Evolutionary conservation across 1,140 invertebrate genomes (phyloP), one percentile per base, ranked within the genome.

Genomic region (Drosophila sturtevanti): DNA sequence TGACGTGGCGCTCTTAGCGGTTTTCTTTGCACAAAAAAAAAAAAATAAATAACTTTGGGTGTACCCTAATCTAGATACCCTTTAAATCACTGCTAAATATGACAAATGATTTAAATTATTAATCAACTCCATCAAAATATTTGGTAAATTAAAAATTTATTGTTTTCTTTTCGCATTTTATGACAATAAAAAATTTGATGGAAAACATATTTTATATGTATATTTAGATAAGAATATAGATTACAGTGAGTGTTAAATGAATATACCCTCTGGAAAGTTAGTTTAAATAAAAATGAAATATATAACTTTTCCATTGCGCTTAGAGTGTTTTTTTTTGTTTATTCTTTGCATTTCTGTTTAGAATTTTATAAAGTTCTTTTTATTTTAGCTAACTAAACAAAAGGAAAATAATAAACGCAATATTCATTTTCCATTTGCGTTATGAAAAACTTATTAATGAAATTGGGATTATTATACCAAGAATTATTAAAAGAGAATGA

Each of bases 381-480:
- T n/a, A n/a, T 38, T 38, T 38, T 0, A 38, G 2, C 7, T 9
- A 37, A 12, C 11, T 2, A 14, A 38, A 14, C 24, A 38, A 14
- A 2, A 4, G 10, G 16, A 48, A 48, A 48, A 21, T 48, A 48
- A 21, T 21, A 48, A 48, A 18, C 18, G 16, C 37, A 51, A 14
- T 37, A 37, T 22, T 10, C 44, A 35, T 16, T 44, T 12, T 9
- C 62, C 37, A 41, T 48, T 55, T 68, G 56, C 60, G 52, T 44
- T 71, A 61, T 67, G 76, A 76, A 79, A 80, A 80, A 80, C 77
- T 80, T 79, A 79, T 80, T 80, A 80, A 71, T 75, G 69, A 71
- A 16, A 31, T 44, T 35, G 44, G 27, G 22, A 34, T 16, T 31
- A 60, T n/a, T n/a, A 60, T 48, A 58, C 41, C 11, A 2, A 52